Percentiles rank a stretch among this genome's conserved stretches.
These are phyloP conservation scores for Tetheella fluctuosa DNA, from an alignment of 2,888 invertebrate genomes.

Conservation along the genomic window DNA sequence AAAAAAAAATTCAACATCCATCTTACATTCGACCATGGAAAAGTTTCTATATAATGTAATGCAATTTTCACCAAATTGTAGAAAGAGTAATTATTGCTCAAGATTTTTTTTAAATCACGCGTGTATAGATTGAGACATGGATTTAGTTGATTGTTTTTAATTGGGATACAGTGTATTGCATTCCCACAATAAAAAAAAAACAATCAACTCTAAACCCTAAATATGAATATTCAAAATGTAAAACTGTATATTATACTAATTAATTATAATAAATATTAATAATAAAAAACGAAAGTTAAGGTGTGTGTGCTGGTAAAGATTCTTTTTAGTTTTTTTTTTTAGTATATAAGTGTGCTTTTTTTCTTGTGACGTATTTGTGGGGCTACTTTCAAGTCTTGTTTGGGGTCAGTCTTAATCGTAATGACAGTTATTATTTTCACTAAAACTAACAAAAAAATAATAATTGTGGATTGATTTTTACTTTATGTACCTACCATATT, in stretches of 20 bases:
- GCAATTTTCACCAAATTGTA: conserved; percentile 5
- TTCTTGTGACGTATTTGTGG: conserved; percentile 49
- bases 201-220: neutral
- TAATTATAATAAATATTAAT: conserved; percentile 36
- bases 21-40: neutral
- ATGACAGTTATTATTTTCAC: conserved; percentile 18
- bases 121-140: neutral
- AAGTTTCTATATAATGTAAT: neutral
- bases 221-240: conserved; percentile 11
- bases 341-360: conserved; percentile 75
- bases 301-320: conserved; percentile 51
- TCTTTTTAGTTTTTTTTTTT: conserved; percentile 57
- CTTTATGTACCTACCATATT: neutral
- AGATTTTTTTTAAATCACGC: neutral
- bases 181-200: neutral
- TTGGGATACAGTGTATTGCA: neutral
- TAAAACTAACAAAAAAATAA: neutral
- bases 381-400: conserved; percentile 21
- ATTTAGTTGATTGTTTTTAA: neutral
- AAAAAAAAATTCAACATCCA: neutral
- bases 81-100: conserved; percentile 9
- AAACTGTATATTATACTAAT: conserved; percentile 18
- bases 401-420: conserved; percentile 23
- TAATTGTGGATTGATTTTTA: conserved; percentile 7
- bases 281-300: conserved; percentile 43